Base-by-base conservation (phyloP, 37 sponge, comb jelly and placozoan species). In the Geodia barretti region DNA sequence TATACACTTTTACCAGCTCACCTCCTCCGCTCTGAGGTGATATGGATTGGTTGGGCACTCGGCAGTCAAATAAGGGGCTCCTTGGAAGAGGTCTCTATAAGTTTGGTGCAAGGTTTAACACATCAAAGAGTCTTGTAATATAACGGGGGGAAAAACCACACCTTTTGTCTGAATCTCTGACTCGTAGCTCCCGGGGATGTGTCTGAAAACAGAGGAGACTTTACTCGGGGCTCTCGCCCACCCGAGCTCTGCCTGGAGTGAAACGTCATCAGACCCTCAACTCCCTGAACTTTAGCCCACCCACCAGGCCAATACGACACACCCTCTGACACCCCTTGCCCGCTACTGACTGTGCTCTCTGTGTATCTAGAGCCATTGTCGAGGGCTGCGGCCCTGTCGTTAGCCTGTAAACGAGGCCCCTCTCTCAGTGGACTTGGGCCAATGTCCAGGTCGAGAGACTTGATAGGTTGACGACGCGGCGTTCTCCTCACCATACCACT, bases 401-500 rank as follows among this genome's bases (percentile, higher is more conserved):
- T 59, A 28, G 61, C 39, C 41, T 75, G 60, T 3, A 75, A 30
- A 24, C 1, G 21, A 9, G 54, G 28, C 38, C 28, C 41, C 3
- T 61, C 41, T 7, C 25, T 28, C 25, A 4, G 14, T 20, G 20
- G 68, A 29, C 3, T 3, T 7, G 54, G 54, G 31, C 34, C 34
- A 42, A 64, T 20, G 19, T 73, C 83, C 47, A 78, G 26, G 72
- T 85, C 73, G 23, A 78, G 64, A 25, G 79, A 75, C 37, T 72
- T 85, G 1, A 85, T 40, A 4, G 86, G 86, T 31, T 39, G 39
- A 72, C 79, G 79, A 2, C 28, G 19, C 19, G 34, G 39, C 20
- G 41, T 54, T 17, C 73, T 62, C 35, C 75, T 37, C 43, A 74
- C 83, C 0, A 62, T 40, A 20, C 74, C 42, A 42, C 83, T 74